Percentiles rank a stretch among this genome's conserved stretches.
phyloP scores from a whole-genome alignment of 2,113 vertebrate species.

The Nothoprocta pentlandii region DNA sequence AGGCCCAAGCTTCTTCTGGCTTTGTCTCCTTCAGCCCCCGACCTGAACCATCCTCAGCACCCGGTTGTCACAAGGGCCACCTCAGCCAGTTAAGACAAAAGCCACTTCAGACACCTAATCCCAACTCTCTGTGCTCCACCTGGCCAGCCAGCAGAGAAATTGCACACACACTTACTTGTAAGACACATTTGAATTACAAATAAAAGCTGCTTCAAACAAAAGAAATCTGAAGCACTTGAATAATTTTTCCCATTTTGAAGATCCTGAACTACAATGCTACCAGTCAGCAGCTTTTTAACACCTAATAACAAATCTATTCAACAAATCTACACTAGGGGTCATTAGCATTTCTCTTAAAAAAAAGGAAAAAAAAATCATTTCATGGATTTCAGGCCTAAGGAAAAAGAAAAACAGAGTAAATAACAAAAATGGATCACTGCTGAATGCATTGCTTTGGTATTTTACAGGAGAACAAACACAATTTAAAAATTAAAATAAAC shows the following conservation, averaged over 20 bases:
- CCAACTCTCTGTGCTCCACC: not conserved
- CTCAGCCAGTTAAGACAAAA: not conserved
- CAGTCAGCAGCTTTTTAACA: conserved; percentile 16
- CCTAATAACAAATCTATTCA: conserved; percentile 13
- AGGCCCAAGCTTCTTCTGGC: not conserved
- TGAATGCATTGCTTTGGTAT: not conserved
- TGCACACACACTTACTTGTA: not conserved
- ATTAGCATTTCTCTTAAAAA: conserved; percentile 8
- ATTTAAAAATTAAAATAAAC: not conserved
- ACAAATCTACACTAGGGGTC: conserved; percentile 18
- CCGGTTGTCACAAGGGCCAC: not conserved
- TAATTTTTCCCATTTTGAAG: not conserved
- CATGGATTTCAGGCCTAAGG: not conserved
- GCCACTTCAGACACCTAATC: not conserved
- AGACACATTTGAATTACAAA: conserved; percentile 20
- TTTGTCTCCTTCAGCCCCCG: not conserved
- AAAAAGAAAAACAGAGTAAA: not conserved
- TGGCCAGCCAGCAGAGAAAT: not conserved
- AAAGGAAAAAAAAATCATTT: not conserved
- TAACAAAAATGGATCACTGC: not conserved
- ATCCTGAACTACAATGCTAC: not conserved
- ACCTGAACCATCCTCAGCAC: not conserved
- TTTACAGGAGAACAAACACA: not conserved
- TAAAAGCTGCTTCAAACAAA: not conserved
- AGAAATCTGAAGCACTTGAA: not conserved